These are phyloP conservation scores for Eupithecia pulchellata DNA, from an alignment of 2,888 invertebrate genomes.

Conservation along the genomic window DNA sequence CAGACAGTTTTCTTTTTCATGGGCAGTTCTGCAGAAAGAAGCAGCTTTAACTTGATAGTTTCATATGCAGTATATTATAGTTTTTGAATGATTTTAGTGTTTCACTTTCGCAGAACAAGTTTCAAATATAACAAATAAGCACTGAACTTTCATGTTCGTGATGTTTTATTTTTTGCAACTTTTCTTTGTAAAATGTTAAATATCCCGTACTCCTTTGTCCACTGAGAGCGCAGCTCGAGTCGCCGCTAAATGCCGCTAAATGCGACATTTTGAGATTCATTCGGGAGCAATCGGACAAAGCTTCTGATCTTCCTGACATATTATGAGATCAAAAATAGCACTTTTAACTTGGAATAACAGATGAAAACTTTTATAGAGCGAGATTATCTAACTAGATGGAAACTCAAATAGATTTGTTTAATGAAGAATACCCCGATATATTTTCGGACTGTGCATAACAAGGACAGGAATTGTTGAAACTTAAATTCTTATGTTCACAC, in stretches of 20 bases:
- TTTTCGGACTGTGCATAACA: neutral
- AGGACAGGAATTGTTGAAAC: neutral
- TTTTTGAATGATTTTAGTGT: too few relatives aligned
- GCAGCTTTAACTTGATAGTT: too few relatives aligned
- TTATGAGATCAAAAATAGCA: neutral
- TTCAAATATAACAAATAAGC: neutral
- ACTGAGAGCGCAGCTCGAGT: neutral
- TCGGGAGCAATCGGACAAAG: slow-evolving; percentile 19
- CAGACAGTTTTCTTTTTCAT: too few relatives aligned
- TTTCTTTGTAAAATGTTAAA: neutral
- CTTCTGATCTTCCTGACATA: slow-evolving; percentile 23
- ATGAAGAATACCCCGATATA: neutral
- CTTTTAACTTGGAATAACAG: neutral
- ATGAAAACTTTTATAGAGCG: neutral
- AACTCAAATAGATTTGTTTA: neutral
- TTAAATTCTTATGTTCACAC: too few relatives aligned
- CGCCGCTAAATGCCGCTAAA: neutral
- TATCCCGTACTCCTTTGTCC: neutral
- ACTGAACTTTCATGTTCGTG: too few relatives aligned
- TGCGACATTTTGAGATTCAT: neutral
- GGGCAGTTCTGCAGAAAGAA: too few relatives aligned
- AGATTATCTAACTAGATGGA: neutral
- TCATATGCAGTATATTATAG: too few relatives aligned
- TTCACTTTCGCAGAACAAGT: too few relatives aligned
- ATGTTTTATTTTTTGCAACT: too few relatives aligned